Conservation (phyloP, 2,888 invertebrate genomes). For the Gortyna flavago region DNA sequence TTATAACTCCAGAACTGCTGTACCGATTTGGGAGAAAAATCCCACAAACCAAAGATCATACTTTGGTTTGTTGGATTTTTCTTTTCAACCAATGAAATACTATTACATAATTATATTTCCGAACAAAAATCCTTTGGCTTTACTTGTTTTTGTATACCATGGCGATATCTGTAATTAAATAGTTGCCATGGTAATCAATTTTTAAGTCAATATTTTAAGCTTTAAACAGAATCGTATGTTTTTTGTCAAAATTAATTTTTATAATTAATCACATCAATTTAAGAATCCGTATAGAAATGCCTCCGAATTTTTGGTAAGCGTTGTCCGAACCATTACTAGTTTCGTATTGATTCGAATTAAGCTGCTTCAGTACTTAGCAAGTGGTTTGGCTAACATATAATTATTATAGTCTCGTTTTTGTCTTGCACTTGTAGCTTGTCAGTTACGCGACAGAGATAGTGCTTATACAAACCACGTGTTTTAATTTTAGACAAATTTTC, state of each 20-base stretch:
- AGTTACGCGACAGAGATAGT: not conserved
- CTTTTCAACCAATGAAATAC: not conserved
- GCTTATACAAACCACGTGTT: not conserved
- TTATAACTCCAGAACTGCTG: too few species aligned
- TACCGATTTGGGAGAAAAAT: too few species aligned
- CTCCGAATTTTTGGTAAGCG: constrained; percentile 23
- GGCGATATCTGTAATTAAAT: not conserved
- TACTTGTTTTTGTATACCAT: not conserved
- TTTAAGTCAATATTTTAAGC: not conserved
- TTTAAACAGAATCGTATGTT: not conserved
- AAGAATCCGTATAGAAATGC: constrained; percentile 2
- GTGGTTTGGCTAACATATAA: not conserved
- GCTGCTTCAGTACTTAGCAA: not conserved
- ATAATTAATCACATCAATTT: not conserved
- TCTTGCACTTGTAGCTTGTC: not conserved
- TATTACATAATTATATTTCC: too few species aligned
- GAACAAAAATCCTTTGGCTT: not conserved
- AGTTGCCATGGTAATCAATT: constrained; percentile 24
- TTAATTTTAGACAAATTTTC: not conserved
- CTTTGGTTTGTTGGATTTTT: too few species aligned
- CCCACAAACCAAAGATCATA: too few species aligned
- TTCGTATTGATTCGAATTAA: not conserved
- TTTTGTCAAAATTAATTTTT: not conserved
- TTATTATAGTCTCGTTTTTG: not conserved
- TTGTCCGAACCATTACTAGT: not conserved